phyloP scores from a whole-genome alignment of 2,113 vertebrate genomes.

The Cygnus buccinator region DNA sequence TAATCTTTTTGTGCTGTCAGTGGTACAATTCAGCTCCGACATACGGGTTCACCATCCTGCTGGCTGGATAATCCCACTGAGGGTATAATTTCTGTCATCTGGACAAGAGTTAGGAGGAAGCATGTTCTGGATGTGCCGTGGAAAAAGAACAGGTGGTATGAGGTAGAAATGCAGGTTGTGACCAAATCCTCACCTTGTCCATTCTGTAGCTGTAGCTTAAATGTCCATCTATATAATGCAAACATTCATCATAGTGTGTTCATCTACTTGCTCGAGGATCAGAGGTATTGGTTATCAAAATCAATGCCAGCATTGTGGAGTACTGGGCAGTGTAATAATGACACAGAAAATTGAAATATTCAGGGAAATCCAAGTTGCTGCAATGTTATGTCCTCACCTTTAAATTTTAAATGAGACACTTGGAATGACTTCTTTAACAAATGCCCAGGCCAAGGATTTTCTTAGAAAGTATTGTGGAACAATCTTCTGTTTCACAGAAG shows the following conservation, averaged over 20 bases:
- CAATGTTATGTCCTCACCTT: background rate
- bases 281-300: background rate
- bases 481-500: background rate
- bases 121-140: background rate
- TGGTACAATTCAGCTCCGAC: background rate
- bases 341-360: accelerated
- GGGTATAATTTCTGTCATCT: background rate
- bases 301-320: background rate
- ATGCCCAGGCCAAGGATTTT: background rate
- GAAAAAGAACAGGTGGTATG: background rate
- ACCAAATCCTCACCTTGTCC: background rate
- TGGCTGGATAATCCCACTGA: slow-evolving; percentile 23
- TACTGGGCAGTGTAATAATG: background rate
- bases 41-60: background rate
- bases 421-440: background rate
- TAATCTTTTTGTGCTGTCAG: background rate
- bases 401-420: background rate
- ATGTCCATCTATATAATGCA: background rate
- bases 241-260: background rate
- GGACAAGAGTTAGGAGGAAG: background rate
- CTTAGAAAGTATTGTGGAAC: background rate
- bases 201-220: background rate
- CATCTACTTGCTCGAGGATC: background rate
- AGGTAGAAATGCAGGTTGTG: background rate
- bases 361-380: background rate